Evolutionary conservation across 2,797 vertebrate species (phyloP).

Genomic region (Onychomys torridus): DNA sequence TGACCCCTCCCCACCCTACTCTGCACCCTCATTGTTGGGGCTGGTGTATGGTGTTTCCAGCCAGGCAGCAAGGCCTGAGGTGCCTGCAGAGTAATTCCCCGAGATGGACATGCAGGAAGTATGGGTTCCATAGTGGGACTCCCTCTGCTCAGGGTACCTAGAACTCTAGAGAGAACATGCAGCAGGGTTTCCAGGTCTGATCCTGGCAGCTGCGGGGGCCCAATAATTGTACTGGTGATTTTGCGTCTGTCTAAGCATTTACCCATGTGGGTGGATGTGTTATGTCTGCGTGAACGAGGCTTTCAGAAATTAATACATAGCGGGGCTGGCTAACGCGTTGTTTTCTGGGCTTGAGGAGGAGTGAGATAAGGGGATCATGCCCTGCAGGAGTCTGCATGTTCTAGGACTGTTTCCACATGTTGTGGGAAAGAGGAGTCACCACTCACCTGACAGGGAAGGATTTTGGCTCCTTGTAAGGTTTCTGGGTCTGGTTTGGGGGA

Average conservation of each 20-base stretch:
- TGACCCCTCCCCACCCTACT: not conserved
- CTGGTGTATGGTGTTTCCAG: conserved; percentile 18
- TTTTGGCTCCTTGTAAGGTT: not conserved
- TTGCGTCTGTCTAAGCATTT: conserved; percentile 86
- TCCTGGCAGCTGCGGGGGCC: conserved; percentile 81
- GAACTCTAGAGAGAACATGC: conserved; percentile 59
- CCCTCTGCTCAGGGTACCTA: not conserved
- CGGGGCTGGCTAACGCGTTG: conserved; percentile 65
- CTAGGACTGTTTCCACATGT: not conserved
- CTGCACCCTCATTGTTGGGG: conserved; percentile 2
- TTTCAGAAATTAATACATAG: conserved; percentile 84
- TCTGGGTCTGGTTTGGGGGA: not conserved
- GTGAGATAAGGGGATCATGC: not conserved
- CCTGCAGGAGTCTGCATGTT: not conserved
- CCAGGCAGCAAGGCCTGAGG: not conserved
- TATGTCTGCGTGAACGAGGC: conserved; percentile 84
- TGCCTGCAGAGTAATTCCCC: not conserved
- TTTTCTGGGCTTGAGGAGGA: conserved; percentile 8
- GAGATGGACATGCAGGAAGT: not conserved
- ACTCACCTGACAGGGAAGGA: not conserved
- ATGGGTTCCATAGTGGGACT: not conserved
- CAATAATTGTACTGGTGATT: conserved; percentile 85
- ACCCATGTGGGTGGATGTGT: conserved; percentile 84
- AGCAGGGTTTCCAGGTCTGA: conserved; percentile 73
- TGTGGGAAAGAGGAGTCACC: not conserved